These are phyloP conservation scores for Holocentrus rufus DNA, from an alignment of 2,797 vertebrate species.

Conservation along the genomic window DNA sequence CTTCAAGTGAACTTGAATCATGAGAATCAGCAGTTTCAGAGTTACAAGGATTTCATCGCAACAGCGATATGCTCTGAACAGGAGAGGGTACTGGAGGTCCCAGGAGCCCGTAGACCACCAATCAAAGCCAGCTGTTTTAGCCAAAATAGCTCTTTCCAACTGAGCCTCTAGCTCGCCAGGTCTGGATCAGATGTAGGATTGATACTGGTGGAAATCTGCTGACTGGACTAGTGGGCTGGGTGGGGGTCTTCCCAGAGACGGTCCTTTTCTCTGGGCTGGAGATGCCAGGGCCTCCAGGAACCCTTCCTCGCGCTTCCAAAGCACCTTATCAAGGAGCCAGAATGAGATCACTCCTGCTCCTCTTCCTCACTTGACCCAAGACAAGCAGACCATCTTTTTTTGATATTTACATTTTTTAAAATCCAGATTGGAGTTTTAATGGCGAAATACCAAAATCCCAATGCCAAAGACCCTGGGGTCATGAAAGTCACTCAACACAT, in stretches of 20 bases:
- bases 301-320: conserved; percentile 1
- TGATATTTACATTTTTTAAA: no score
- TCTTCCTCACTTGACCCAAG: background rate
- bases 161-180: conserved; percentile 35
- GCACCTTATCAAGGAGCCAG: conserved; percentile 27
- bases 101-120: background rate
- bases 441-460: no score
- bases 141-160: conserved; percentile 48
- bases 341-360: background rate
- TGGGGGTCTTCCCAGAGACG: no score
- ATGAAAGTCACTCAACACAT: conserved; percentile 20
- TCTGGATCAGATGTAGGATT: conserved; percentile 18
- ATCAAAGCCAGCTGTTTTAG: conserved; percentile 8
- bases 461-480: background rate
- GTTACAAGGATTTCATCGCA: background rate
- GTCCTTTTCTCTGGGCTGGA: conserved; percentile 30
- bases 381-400: conserved; percentile 32
- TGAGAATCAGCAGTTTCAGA: background rate
- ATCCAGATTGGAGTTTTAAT: no score
- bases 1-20: no score
- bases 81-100: background rate
- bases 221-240: conserved; percentile 29
- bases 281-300: conserved; percentile 5
- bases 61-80: no score
- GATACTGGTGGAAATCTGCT: conserved; percentile 24